These are phyloP conservation scores for Pocillopora grandis DNA, from an alignment of 92 coral and sea anemone species.

Conservation along the genomic window DNA sequence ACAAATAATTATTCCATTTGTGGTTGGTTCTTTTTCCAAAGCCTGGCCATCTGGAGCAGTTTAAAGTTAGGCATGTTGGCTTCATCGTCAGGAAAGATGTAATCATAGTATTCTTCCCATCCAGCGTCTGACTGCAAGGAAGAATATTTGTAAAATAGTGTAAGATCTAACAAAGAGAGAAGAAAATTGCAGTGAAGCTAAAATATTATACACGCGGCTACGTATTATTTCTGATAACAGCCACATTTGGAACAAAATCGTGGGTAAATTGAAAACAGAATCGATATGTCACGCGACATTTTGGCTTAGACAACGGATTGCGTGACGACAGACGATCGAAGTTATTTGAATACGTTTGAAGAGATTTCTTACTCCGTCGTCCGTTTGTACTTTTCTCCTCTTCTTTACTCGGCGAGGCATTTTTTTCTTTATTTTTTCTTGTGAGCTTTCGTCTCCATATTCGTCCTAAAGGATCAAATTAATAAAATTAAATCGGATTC, in stretches of 20 bases:
- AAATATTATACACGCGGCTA: no score
- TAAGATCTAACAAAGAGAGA: no score
- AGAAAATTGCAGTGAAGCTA: no score
- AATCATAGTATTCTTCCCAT: slow-evolving; percentile 98
- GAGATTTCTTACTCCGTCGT: slow-evolving; percentile 81
- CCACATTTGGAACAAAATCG: no score
- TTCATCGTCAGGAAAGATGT: slow-evolving; percentile 97
- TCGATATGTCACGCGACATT: neutral
- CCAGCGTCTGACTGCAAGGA: slow-evolving; percentile 90
- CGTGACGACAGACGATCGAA: neutral
- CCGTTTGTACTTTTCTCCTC: slow-evolving; percentile 90
- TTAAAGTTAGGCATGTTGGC: slow-evolving; percentile 93
- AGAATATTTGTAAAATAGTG: neutral
- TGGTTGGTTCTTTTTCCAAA: slow-evolving; percentile 87
- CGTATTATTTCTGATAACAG: no score
- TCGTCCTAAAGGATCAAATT: slow-evolving; percentile 53
- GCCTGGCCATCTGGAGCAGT: slow-evolving; percentile 93
- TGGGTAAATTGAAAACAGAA: no score
- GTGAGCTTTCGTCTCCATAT: slow-evolving; percentile 72
- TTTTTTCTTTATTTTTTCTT: slow-evolving; percentile 74
- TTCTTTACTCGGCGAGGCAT: slow-evolving; percentile 96
- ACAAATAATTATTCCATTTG: neutral
- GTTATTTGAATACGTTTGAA: no score
- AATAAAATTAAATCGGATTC: neutral
- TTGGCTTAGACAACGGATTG: neutral